Conservation (phyloP, 2,113 vertebrate genomes). For the Rhegmatorhina hoffmannsi region DNA sequence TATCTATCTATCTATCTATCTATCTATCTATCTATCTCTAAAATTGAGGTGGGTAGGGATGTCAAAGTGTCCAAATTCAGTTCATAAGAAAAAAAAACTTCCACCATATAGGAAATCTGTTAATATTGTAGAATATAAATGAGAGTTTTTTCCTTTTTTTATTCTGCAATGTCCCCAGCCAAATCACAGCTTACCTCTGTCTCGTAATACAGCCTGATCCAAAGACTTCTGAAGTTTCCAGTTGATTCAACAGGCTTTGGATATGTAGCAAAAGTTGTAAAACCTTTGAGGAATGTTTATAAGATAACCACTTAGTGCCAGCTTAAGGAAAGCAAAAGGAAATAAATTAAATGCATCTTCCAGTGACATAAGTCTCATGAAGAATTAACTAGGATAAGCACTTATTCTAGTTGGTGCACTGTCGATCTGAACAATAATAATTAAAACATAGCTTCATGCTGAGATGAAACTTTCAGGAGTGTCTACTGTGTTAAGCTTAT, state of each 20-base stretch:
- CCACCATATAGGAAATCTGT: neutral
- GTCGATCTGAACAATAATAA: slow-evolving; percentile 67
- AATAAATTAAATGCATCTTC: slow-evolving; percentile 65
- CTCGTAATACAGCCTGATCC: neutral
- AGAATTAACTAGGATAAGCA: slow-evolving; percentile 71
- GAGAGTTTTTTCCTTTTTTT: neutral
- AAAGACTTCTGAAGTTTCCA: neutral
- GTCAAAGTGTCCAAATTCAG: neutral
- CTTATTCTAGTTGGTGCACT: slow-evolving; percentile 57
- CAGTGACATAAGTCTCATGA: slow-evolving; percentile 66
- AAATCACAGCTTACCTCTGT: neutral
- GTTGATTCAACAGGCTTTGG: neutral
- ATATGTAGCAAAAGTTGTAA: neutral
- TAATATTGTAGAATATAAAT: neutral
- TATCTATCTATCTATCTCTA: neutral
- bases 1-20: too few species aligned
- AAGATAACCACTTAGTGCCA: slow-evolving; percentile 32
- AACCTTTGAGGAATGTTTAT: slow-evolving; percentile 13
- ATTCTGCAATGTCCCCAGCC: neutral
- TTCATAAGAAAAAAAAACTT: neutral
- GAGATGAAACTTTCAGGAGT: slow-evolving; percentile 72
- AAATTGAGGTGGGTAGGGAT: neutral
- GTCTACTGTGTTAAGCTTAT: slow-evolving; percentile 65
- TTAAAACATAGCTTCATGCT: slow-evolving; percentile 74
- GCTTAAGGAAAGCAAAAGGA: slow-evolving; percentile 41